Evolutionary conservation across 92 coral and sea anemone species (phyloP), one percentile per base, ranked within the genome.

Genomic region (Palythoa heliodiscus): DNA sequence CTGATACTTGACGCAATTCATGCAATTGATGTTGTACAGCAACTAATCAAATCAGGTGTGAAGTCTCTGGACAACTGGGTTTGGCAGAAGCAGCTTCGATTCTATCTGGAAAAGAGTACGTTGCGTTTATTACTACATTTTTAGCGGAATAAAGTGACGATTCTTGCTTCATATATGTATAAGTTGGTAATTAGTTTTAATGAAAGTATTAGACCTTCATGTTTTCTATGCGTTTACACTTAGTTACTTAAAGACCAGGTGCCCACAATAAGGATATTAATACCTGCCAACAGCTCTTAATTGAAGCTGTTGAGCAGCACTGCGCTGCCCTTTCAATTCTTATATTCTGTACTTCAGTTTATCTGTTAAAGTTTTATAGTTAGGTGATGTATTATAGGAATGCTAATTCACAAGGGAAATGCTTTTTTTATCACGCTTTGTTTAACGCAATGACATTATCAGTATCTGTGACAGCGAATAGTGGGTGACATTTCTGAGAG

Each of bases 21-120:
- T 73, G 91, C 99, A 52, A 97, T 97, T 55, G 98, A 97, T 87
- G 95, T 97, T 24, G 99, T 97, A 14, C 93, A 97, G 61, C 92
- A 87, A 74, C 82, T 97, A 76, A 97, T 97, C 55, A 91, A 89
- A 83, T 81, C 86, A 23, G 92, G 95, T 6, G 90, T 97, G 75
- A 95, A 91, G 88, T 89, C 98, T 57, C 69, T 89, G 38, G 98
- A 97, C 12, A 95, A 91, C 13, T 97, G 99, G 99, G 87, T 91
- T 87, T 97, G 99, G 99, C 99, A 97, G 93, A 97, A 97, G 52
- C 99, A 97, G 78, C 94, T 97, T 2, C 88, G 99, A 70, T 97
- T 95, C 70, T 97, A 97, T 89, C 77, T 93, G 80, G 72, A 91
- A 60, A 97, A 97, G 89, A 88, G 98, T 91, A 82, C 68, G 52